These are phyloP conservation scores for Platygyra sinensis DNA, from an alignment of 64 coral and sea anemone genomes.

Conservation along the genomic window DNA sequence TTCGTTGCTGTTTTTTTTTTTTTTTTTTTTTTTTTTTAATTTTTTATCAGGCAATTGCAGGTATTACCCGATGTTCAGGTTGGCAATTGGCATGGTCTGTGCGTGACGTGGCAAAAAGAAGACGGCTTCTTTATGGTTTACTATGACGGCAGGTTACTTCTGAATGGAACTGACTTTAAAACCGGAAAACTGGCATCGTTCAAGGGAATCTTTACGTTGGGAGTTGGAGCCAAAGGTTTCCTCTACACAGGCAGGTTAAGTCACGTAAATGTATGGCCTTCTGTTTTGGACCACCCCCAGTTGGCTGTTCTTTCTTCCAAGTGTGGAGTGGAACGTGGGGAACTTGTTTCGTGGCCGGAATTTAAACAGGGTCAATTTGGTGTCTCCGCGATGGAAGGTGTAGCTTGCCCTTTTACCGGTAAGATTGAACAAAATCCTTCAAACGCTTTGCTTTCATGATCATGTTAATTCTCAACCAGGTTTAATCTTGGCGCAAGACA, in stretches of 20 bases:
- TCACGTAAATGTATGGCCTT: conserved; percentile 32
- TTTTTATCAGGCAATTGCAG: not conserved
- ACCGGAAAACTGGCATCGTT: not conserved
- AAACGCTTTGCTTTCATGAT: no score
- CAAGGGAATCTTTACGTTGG: not conserved
- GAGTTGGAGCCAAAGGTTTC: not conserved
- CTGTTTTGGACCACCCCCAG: not conserved
- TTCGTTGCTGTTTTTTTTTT: not conserved
- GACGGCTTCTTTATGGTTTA: not conserved
- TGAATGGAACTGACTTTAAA: not conserved
- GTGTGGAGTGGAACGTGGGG: conserved; percentile 41
- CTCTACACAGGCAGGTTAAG: not conserved
- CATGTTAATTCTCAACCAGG: no score
- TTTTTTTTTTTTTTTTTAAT: no score
- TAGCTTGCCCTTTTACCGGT: conserved; percentile 26
- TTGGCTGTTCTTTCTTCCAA: not conserved
- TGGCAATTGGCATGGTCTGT: conserved; percentile 2
- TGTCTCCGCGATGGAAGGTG: not conserved
- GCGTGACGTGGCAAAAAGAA: conserved; percentile 31
- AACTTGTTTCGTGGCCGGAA: conserved; percentile 22
- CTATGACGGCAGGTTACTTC: not conserved
- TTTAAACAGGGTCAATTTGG: not conserved
- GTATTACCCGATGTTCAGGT: not conserved
- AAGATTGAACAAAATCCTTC: not conserved
- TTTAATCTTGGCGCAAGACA: no score